These are phyloP conservation scores for Atrichornis clamosus DNA, from an alignment of 2,113 vertebrate species.

Conservation along the genomic window DNA sequence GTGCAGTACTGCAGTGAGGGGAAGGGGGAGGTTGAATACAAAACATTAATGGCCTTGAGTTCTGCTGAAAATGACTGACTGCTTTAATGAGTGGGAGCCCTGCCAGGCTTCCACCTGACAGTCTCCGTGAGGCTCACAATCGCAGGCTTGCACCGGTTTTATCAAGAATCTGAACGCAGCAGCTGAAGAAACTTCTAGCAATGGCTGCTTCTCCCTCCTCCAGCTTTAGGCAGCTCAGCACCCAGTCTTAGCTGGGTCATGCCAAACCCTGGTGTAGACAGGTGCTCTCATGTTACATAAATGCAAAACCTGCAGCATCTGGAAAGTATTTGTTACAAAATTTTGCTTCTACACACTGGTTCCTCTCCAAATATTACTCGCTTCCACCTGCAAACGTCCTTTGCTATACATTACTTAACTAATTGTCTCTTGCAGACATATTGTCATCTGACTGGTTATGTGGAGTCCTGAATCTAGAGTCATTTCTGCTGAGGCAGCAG, in stretches of 20 bases:
- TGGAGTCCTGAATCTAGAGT: not conserved
- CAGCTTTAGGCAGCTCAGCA: not conserved
- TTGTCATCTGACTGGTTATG: not conserved
- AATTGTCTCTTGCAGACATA: not conserved
- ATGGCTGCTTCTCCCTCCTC: not conserved
- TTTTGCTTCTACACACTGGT: not conserved
- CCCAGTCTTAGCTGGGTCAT: not conserved
- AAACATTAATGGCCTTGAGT: not conserved
- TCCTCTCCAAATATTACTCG: not conserved
- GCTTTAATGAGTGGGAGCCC: not conserved
- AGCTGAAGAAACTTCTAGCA: not conserved
- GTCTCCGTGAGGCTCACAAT: not conserved
- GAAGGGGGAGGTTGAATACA: not conserved
- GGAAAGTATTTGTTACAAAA: not conserved
- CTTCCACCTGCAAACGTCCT: not conserved
- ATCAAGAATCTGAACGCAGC: not conserved
- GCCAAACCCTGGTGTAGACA: not conserved
- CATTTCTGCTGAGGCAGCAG: not conserved
- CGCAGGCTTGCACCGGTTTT: not conserved
- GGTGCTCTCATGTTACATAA: not conserved
- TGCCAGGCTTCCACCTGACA: not conserved
- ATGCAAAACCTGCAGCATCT: not conserved
- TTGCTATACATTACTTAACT: not conserved
- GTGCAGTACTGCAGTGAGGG: fast-evolving
- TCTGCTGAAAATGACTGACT: not conserved